phyloP scores from a whole-genome alignment of 1,140 invertebrate species.

The Zaprionus camerounensis region DNA sequence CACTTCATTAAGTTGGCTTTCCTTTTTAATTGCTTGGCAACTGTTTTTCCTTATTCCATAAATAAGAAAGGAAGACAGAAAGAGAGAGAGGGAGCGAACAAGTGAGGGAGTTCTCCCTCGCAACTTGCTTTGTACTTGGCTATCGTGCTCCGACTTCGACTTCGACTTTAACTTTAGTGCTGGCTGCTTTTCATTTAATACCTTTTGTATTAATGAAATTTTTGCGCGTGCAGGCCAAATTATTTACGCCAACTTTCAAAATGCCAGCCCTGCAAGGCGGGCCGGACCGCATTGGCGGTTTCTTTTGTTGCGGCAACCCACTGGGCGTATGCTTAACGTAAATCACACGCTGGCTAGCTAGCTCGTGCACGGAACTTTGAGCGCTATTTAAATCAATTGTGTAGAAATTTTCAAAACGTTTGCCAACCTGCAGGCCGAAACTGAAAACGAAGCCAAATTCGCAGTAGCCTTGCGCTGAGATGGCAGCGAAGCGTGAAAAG shows the following conservation, averaged over 20 bases:
- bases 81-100: background rate
- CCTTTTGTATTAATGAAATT: conserved; percentile 73
- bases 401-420: conserved; percentile 73
- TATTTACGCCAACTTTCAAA: conserved; percentile 45
- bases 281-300: conserved; percentile 18
- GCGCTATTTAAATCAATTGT: conserved; percentile 77
- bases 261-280: conserved; percentile 18
- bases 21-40: conserved; percentile 43
- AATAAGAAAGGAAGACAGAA: conserved; percentile 1
- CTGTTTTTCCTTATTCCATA: conserved; percentile 30
- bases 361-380: conserved; percentile 14
- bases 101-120: background rate
- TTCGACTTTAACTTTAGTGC: background rate
- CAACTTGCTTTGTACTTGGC: background rate
- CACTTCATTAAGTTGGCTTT: conserved; percentile 29
- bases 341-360: conserved; percentile 25
- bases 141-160: conserved; percentile 13
- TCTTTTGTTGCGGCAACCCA: conserved; percentile 15
- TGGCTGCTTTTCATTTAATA: conserved; percentile 60
- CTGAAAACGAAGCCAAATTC: background rate
- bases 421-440: conserved; percentile 29
- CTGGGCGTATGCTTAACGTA: conserved; percentile 44
- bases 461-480: conserved; percentile 16
- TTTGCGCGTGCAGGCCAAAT: conserved; percentile 54
- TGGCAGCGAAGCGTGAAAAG: conserved; percentile 67